Evolutionary conservation across 2,888 invertebrate genomes (phyloP), one percentile per base, ranked within the genome.

Genomic region (Vesta saturnalis): DNA sequence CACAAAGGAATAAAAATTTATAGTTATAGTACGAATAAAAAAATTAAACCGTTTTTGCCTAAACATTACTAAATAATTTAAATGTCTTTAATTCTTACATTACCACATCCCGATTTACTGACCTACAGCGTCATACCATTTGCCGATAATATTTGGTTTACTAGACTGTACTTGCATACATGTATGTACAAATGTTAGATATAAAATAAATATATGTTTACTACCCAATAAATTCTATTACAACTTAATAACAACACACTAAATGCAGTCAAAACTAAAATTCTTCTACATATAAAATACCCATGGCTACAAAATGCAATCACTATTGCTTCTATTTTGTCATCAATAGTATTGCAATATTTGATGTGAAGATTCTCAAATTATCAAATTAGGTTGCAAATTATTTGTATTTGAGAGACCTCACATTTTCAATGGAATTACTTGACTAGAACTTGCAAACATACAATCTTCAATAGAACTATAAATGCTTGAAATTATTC

Each of bases 81-180:
- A 19, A 52, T 52, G 4, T 52, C 19, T 19, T 19, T 21, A 39
- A 30, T 30, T 6, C 30, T 30, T 6, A 19, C 12, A 52, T 21
- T 52, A 52, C 18, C 52, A 61, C 23, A 60, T 30, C 52, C 64
- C 56, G 15, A 22, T 60, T 59, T 35, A 35, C 56, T 35, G 56
- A 56, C 56, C 56, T 23, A 18, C 12, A 35, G 8, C 22, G 47
- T 43, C 60, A 55, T 60, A 69, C 60, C 61, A 30, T 35, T 61
- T 55, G 56, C 55, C 65, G 35, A 8, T 52, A 30, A 73, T 83
- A 80, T 83, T 84, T 84, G 84, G 84, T 84, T 83, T 82, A 79
- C 84, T 84, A 84, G 84, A 83, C 84, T 83, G 84, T 83, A 83
- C 82, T 77, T 65, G 54, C 43, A 68, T 63, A 30, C 56, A 55